A percentile compares a stretch with the other conserved stretches of the same genome.
Evolutionary conservation across 2,113 vertebrate genomes (phyloP).

Genomic region (Corythornis madagascariensis): DNA sequence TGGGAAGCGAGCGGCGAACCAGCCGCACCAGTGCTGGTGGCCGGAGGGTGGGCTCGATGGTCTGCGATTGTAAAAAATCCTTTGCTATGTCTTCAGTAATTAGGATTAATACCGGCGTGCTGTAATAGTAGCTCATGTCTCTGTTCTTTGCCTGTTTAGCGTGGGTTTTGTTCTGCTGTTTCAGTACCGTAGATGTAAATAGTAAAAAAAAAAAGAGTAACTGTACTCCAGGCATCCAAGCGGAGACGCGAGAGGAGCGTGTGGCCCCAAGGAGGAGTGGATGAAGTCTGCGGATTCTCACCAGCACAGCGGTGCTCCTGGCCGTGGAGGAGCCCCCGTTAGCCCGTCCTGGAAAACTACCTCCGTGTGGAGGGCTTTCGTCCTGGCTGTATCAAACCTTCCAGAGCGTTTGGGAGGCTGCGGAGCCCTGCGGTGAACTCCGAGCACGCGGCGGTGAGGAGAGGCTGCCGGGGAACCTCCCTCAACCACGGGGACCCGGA

Average conservation of each 20-base stretch:
- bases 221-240: not conserved
- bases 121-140: not conserved
- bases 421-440: accelerated
- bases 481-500: accelerated
- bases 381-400: accelerated
- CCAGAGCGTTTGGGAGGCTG: accelerated
- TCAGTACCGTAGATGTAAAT: not conserved
- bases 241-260: accelerated
- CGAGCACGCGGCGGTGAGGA: not conserved
- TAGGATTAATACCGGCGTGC: not conserved
- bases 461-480: not conserved
- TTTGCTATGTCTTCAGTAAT: not conserved
- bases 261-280: accelerated
- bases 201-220: accelerated
- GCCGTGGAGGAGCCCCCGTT: accelerated
- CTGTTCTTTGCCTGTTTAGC: not conserved
- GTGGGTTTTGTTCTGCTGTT: accelerated
- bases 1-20: not conserved
- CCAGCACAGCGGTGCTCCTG: not conserved
- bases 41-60: not conserved
- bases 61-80: not conserved
- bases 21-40: accelerated
- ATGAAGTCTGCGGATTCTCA: accelerated
- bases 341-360: not conserved
- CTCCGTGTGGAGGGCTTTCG: accelerated